Evolutionary conservation across 2,797 vertebrate species (phyloP), one percentile per base, ranked within the genome.

Genomic region (Malurus splendens): DNA sequence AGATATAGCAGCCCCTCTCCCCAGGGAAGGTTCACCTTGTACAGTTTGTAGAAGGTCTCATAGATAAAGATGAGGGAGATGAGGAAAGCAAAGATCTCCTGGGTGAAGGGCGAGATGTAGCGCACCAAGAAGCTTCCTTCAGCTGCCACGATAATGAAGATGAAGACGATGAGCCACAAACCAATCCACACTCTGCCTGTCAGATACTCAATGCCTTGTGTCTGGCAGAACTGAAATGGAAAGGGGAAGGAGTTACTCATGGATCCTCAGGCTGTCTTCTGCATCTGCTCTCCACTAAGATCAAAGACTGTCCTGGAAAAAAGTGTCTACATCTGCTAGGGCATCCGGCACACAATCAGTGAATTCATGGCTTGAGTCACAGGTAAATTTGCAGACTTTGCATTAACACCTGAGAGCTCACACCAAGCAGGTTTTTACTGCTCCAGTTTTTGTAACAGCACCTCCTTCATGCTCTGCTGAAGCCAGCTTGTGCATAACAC

Each of bases 61-160:
- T 98, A 99, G 96, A 99, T 99, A 97, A 99, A 99, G 96, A 99
- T 99, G 84, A 99, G 98, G 28, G 99, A 99, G 94, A 99, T 99
- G 82, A 99, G 98, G 90, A 99, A 99, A 82, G 99, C 98, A 22
- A 99, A 99, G 87, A 99, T 99, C 97, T 99, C 99, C 96, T 99
- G 99, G 56, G 99, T 99, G 93, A 99, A 99, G 6, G 98, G 98
- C 1, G 99, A 98, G 96, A 99, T 99, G 94, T 98, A 99, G 92
- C 99, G 98, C 45, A 99, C 99, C 14, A 99, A 96, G 96, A 99
- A 99, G 95, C 99, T 99, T 68, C 99, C 99, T 85, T 99, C 99
- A 1, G 98, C 98, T 11, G 99, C 99, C 96, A 99, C 98, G 0
- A 98, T 98, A 91, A 98, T 97, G 90, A 99, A 95, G 59, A 99